These are phyloP conservation scores for Hypocryptadius cinnamomeus DNA, from an alignment of 2,113 vertebrate genomes.

Conservation along the genomic window DNA sequence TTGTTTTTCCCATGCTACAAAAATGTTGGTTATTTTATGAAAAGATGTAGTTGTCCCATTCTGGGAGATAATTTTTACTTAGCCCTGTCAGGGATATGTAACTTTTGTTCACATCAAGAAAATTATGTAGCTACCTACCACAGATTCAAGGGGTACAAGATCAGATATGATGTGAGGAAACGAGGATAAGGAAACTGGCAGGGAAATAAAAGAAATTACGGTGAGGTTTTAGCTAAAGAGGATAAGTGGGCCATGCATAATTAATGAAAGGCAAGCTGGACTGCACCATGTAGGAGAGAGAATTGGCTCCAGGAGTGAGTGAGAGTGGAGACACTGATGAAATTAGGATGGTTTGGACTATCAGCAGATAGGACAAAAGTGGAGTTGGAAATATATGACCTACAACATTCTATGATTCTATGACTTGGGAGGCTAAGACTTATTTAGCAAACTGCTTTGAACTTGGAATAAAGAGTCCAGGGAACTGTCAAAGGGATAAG, in stretches of 20 bases:
- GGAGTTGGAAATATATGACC: background rate
- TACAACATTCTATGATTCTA: background rate
- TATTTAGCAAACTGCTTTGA: background rate
- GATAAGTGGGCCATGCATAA: background rate
- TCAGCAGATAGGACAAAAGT: background rate
- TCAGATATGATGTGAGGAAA: background rate
- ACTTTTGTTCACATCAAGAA: background rate
- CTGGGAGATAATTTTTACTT: background rate
- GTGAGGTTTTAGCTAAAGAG: background rate
- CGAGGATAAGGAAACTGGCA: background rate
- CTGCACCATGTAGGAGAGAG: background rate
- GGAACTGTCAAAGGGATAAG: background rate
- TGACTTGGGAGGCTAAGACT: background rate
- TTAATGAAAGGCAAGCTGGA: background rate
- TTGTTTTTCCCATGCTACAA: background rate
- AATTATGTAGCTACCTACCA: background rate
- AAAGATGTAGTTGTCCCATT: background rate
- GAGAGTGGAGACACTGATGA: background rate
- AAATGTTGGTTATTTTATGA: background rate
- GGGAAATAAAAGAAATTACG: background rate
- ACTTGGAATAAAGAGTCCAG: background rate
- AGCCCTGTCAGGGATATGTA: background rate
- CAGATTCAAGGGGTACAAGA: background rate
- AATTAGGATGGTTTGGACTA: background rate
- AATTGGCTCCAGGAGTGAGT: background rate